These are phyloP conservation scores for Enteromius treurensis DNA, from an alignment of 2,797 vertebrate genomes.

Conservation along the genomic window DNA sequence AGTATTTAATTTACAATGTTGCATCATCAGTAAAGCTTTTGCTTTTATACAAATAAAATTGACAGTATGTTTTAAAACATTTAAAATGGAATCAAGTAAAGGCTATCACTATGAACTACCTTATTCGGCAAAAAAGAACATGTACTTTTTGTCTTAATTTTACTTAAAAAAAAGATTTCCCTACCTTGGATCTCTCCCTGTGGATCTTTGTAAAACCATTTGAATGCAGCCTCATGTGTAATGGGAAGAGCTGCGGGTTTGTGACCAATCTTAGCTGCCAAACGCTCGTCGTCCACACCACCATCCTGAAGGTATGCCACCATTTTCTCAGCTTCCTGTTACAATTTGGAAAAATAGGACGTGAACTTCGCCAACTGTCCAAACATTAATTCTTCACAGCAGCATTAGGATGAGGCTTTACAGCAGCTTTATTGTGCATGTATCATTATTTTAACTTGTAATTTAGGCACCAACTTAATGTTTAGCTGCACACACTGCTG, in stretches of 20 bases:
- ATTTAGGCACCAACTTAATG: not conserved
- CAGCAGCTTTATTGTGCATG: not conserved
- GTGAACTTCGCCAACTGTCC: not conserved
- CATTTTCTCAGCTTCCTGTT: constrained; percentile 98
- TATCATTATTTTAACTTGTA: not conserved
- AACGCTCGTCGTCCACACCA: constrained; percentile 89
- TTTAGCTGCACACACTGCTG: not conserved
- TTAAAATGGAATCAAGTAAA: not conserved
- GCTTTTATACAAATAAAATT: not conserved
- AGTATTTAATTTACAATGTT: too few species aligned
- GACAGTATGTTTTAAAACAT: not conserved
- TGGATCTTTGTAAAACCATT: constrained; percentile 99
- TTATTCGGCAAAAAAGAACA: too few species aligned
- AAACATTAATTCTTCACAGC: not conserved
- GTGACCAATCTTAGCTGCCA: constrained; percentile 83
- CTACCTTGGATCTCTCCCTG: constrained; percentile 98
- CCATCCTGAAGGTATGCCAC: constrained; percentile 98
- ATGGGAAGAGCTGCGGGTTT: constrained; percentile 86
- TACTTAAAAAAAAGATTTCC: constrained; percentile 1
- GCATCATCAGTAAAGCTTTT: not conserved
- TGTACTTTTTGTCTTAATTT: too few species aligned
- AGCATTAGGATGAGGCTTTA: not conserved
- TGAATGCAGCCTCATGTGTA: constrained; percentile 93
- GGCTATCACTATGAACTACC: not conserved
- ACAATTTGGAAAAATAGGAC: not conserved